Evolutionary conservation across 2,113 vertebrate species (phyloP).

Genomic region (Platysternon megacephalum): DNA sequence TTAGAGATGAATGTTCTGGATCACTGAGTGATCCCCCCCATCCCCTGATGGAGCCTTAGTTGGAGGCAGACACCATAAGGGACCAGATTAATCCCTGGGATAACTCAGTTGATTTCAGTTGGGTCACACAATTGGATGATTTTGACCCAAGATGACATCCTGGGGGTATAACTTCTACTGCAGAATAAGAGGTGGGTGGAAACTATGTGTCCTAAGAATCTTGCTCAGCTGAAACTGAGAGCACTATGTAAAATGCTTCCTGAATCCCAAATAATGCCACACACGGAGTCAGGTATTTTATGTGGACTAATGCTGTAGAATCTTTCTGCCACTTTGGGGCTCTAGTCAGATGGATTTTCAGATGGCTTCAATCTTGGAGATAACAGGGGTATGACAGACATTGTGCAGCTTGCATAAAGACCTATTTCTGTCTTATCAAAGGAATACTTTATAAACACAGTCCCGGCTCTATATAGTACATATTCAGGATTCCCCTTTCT

Average conservation of each 20-base stretch:
- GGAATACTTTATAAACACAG: neutral
- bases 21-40: constrained; percentile 1
- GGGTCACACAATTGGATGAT: neutral
- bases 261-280: neutral
- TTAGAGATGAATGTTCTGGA: constrained; percentile 76
- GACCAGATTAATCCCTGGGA: neutral
- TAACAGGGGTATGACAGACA: neutral
- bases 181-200: neutral
- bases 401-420: neutral
- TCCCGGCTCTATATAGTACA: neutral
- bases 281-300: rapidly evolving
- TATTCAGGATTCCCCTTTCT: neutral
- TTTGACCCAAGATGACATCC: rapidly evolving
- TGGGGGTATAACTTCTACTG: neutral
- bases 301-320: neutral
- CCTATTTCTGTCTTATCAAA: neutral
- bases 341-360: neutral
- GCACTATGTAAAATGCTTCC: neutral
- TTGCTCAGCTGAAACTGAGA: neutral
- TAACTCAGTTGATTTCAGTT: rapidly evolving
- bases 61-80: neutral
- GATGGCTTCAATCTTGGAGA: neutral
- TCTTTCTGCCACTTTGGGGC: neutral
- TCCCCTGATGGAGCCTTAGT: neutral
- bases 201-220: neutral